Percentiles rank a stretch among this genome's conserved stretches.
Evolutionary conservation across 2,113 vertebrate species (phyloP).

Genomic region (Laticauda colubrina): DNA sequence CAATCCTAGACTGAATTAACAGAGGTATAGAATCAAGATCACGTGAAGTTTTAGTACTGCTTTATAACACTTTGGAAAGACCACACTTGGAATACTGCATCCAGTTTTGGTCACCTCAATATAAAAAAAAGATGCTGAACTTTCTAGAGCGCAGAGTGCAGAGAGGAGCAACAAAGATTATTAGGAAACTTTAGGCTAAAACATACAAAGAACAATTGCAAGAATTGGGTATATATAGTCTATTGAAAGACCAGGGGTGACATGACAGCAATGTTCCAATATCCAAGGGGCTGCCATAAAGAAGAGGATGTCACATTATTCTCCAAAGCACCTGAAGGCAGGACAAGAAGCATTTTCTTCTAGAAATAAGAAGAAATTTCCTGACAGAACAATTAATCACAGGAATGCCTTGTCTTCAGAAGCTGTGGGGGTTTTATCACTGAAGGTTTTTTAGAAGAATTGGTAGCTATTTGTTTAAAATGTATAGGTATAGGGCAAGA

Average conservation of each 20-base stretch:
- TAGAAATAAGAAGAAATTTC: not conserved
- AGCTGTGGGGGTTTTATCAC: not conserved
- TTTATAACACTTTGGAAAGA: not conserved
- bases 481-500: not conserved
- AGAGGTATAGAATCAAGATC: not conserved
- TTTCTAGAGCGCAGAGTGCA: not conserved
- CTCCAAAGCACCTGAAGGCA: not conserved
- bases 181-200: not conserved
- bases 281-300: not conserved
- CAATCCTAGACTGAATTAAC: not conserved
- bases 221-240: not conserved
- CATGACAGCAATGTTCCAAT: not conserved
- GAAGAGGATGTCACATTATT: not conserved
- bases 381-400: not conserved
- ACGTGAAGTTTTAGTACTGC: not conserved
- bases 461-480: not conserved
- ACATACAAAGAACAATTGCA: not conserved
- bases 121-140: not conserved
- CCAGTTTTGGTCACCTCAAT: not conserved
- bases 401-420: not conserved
- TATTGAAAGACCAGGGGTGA: not conserved
- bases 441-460: not conserved
- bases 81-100: not conserved
- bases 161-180: not conserved
- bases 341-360: not conserved